Evolutionary conservation across 2,113 vertebrate genomes (phyloP), one percentile per base, ranked within the genome.

Genomic region (Petrocephalus microphthalmus): DNA sequence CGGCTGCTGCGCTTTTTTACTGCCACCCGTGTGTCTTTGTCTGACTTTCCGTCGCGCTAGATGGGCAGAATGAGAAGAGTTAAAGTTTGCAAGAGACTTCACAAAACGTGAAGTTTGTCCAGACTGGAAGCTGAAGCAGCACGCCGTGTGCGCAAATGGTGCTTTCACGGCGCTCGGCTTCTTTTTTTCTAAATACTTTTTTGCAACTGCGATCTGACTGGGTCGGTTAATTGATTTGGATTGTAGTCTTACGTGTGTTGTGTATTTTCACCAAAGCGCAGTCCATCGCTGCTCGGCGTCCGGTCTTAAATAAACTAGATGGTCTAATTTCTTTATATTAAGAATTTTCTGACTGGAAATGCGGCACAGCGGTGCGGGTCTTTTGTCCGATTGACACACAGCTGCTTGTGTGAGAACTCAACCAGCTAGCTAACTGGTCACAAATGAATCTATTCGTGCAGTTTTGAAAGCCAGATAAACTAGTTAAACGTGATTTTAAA

Each of bases 31-130:
- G 29, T 60, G 45, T 49, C 49, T 82, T 78, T 88, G 51, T 54
- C 25, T 78, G 71, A 78, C 60, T 67, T 67, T 83, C 81, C 45
- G 84, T 25, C 89, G 19, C 90, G 74, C 52, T 53, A 1, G 25
- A 45, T 88, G 53, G 88, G 81, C 42, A 49, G 37, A 45, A 83
- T 83, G 81, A 83, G 45, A 83, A 13, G 42, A n/a, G 20, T 22
- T 83, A 37, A 45, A 83, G 45, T 47, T 17, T 83, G 81, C 37
- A 42, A 15, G n/a, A 15, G 33, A 78, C n/a, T 78, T 78, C 7
- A 19, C 33, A 42, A 42, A 42, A 42, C 71, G 71, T 17, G 6
- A 5, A 78, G 33, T 37, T 15, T 74, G 13, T 78, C 71, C 71
- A 29, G 29, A 5, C 71, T 42, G 33, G 33, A 19, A 10, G 4